These are phyloP conservation scores for Chionomys nivalis DNA, from an alignment of 2,113 vertebrate species.

Conservation along the genomic window DNA sequence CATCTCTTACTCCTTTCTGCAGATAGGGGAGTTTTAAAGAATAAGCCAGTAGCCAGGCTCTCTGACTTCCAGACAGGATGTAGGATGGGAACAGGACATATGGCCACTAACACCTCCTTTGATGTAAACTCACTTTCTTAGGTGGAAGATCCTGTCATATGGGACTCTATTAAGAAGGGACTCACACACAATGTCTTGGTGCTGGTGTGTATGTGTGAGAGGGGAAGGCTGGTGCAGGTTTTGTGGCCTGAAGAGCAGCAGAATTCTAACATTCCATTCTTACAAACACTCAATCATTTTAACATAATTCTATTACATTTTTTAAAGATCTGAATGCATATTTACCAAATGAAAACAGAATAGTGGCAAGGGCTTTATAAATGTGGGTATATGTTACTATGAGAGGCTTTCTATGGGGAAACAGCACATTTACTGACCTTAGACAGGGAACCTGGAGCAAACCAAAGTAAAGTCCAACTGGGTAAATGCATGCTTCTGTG, in stretches of 20 bases:
- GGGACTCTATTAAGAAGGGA: neutral
- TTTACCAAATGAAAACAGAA: conserved; percentile 25
- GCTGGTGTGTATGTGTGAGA: neutral
- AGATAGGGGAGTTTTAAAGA: neutral
- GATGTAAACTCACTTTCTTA: neutral
- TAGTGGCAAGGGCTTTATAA: neutral
- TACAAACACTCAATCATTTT: neutral
- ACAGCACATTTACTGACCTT: neutral
- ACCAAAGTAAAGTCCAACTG: neutral
- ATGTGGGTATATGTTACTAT: neutral
- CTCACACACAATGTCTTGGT: neutral
- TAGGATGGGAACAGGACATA: neutral
- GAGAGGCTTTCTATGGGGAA: neutral
- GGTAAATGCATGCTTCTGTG: too few relatives aligned
- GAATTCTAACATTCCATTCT: neutral
- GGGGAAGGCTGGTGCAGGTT: neutral
- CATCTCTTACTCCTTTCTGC: neutral
- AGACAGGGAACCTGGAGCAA: neutral
- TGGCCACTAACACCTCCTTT: neutral
- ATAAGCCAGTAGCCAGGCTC: neutral
- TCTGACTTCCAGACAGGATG: neutral
- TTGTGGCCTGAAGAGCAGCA: neutral
- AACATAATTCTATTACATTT: neutral
- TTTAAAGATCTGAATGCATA: neutral
- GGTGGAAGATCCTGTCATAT: neutral